Conservation (phyloP, 2,113 vertebrate genomes). For the Marmota monax region DNA sequence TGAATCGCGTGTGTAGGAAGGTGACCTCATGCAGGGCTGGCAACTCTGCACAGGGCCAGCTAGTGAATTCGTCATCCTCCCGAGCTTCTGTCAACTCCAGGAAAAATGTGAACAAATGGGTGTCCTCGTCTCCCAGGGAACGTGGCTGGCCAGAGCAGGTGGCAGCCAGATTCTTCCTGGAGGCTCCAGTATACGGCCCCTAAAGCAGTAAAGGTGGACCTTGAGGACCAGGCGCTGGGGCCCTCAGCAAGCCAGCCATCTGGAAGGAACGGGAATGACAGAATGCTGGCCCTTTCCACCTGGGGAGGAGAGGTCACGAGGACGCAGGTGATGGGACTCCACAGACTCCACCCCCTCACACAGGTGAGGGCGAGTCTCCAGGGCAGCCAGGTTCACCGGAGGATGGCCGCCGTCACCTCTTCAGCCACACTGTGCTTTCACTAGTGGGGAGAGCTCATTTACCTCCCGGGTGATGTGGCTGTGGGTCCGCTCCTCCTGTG, state of each 20-base stretch:
- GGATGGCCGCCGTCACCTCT: background rate
- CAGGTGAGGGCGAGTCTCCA: background rate
- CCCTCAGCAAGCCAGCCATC: background rate
- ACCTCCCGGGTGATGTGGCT: constrained; percentile 60
- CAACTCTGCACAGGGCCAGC: background rate
- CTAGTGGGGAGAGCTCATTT: background rate
- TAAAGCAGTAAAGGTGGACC: too few species aligned
- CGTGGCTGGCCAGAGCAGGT: background rate
- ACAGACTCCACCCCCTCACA: background rate
- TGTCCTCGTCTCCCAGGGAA: background rate
- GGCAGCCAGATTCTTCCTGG: background rate
- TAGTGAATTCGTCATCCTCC: background rate
- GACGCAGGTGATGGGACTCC: background rate
- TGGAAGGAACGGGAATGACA: background rate
- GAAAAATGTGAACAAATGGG: background rate
- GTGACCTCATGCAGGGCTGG: background rate
- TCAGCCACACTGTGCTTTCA: background rate
- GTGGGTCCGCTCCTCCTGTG: background rate
- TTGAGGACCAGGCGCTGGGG: background rate
- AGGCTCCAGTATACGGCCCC: background rate
- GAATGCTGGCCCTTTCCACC: background rate
- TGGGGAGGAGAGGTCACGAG: background rate
- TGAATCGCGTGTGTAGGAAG: background rate
- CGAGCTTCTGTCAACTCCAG: background rate
- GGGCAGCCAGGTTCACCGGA: background rate